A percentile compares a stretch with the other conserved stretches of the same genome.
Evolutionary conservation across 2,797 vertebrate genomes (phyloP).

Genomic region (Alfaro cultratus): DNA sequence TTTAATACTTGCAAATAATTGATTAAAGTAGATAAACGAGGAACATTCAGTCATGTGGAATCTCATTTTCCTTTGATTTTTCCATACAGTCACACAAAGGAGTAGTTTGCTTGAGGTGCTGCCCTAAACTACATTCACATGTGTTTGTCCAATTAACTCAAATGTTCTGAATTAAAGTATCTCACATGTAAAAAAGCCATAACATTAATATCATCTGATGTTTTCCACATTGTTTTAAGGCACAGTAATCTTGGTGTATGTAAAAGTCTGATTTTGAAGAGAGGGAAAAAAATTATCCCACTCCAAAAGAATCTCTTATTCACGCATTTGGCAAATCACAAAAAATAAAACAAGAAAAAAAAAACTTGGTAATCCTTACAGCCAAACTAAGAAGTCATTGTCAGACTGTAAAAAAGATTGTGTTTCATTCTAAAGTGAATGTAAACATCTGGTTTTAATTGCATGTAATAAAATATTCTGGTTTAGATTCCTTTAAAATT

Average conservation of each 20-base stretch:
- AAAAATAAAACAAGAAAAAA: background rate
- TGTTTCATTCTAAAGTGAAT: background rate
- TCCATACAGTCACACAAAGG: background rate
- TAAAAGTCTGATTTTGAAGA: background rate
- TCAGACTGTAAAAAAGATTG: background rate
- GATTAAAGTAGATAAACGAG: background rate
- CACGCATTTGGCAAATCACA: background rate
- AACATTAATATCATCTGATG: background rate
- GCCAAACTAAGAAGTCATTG: background rate
- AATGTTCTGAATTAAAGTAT: background rate
- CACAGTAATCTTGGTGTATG: background rate
- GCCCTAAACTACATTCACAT: background rate
- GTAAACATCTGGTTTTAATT: constrained; percentile 1
- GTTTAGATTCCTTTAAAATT: background rate
- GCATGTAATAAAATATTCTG: background rate
- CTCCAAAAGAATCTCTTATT: background rate
- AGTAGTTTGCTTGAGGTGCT: background rate
- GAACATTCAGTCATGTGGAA: background rate
- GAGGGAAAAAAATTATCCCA: background rate
- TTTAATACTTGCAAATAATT: background rate
- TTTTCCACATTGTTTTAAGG: background rate
- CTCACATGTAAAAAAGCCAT: background rate
- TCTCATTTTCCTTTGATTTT: background rate
- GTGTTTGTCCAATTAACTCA: background rate
- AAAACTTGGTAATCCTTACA: too few relatives aligned